Base-by-base conservation (phyloP, 2,113 vertebrate genomes). In the Chlamydotis undulata region DNA sequence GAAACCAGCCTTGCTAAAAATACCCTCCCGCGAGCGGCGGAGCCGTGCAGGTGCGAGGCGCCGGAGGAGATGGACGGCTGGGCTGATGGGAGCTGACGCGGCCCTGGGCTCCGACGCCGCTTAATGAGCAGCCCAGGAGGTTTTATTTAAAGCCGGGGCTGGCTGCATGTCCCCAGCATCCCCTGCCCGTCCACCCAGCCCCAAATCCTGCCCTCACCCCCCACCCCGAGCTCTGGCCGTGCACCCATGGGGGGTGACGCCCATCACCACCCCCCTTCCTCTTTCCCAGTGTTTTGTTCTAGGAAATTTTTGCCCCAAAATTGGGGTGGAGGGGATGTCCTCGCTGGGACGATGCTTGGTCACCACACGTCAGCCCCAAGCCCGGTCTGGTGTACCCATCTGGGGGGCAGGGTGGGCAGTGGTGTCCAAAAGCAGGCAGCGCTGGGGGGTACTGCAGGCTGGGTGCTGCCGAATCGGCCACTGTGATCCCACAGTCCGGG, bases 21-120 rank as follows among this genome's bases (percentile, higher is more conserved):
- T 84, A 39, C 53, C 71, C 56, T 59, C 0, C 9, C 2, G 33
- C 0, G 4, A 2, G 19, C 1, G 1, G 37, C 0, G 1, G 73
- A 77, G 87, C 64, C 6, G 1, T 60, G 82, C 83, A 87, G 92
- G 93, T 90, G 90, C 0, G 13, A 90, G 70, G 90, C 1, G 2
- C 47, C 2, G 1, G 39, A 1, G 7, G 61, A 90, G 95, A 96
- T 1, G 31, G 95, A 89, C 95, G 92, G 94, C 53, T 92, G 4
- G 71, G 69, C 92, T 95, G 86, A 96, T 94, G 74, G 83, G 69
- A 90, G 35, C 83, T 86, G 94, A 95, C 25, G 0, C 2, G 6
- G 82, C 91, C 65, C n/a, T 4, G 0, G 86, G 91, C 83, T 88
- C 70, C 1, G 1, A 61, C 4, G 3, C 79, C 2, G 1, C 68